Percentiles rank a stretch among this genome's conserved stretches.
These are phyloP conservation scores for Drosophila meridiana DNA, from an alignment of 2,888 invertebrate genomes.

Conservation along the genomic window DNA sequence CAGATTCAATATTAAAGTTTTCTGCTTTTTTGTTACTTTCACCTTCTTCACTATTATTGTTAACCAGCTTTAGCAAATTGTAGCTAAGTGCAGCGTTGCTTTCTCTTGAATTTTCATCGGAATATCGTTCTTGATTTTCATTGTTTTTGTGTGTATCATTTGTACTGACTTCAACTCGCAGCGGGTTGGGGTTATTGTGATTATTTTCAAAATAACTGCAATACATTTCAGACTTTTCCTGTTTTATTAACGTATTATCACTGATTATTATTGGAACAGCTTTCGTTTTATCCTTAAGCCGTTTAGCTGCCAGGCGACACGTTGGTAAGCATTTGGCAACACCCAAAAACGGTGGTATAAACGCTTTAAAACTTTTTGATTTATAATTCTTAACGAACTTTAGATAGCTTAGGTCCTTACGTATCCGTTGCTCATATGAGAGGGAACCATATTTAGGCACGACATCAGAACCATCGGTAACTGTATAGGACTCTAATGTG, in stretches of 20 bases:
- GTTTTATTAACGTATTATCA: neutral
- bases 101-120: neutral
- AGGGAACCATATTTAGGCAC: slow-evolving; percentile 84
- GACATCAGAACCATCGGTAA: slow-evolving; percentile 73
- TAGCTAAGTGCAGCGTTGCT: slow-evolving; percentile 16
- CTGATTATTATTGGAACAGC: neutral
- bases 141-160: slow-evolving; percentile 4
- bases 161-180: slow-evolving; percentile 49
- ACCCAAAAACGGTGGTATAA: slow-evolving; percentile 75
- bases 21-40: neutral
- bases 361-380: slow-evolving; percentile 37
- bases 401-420: slow-evolving; percentile 80
- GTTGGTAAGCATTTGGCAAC: slow-evolving; percentile 72
- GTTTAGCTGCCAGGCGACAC: slow-evolving; percentile 44
- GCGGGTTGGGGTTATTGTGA: slow-evolving; percentile 25
- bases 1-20: neutral
- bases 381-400: slow-evolving; percentile 59
- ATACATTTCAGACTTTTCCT: slow-evolving; percentile 8
- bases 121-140: neutral
- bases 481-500: slow-evolving; percentile 39
- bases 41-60: slow-evolving; percentile 8
- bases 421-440: slow-evolving; percentile 77
- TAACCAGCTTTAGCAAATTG: slow-evolving; percentile 54
- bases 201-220: slow-evolving; percentile 4
- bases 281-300: slow-evolving; percentile 11